Percentiles rank a stretch among this genome's conserved stretches.
Evolutionary conservation across 2,797 vertebrate species (phyloP).

Genomic region (Pipistrellus nathusii): DNA sequence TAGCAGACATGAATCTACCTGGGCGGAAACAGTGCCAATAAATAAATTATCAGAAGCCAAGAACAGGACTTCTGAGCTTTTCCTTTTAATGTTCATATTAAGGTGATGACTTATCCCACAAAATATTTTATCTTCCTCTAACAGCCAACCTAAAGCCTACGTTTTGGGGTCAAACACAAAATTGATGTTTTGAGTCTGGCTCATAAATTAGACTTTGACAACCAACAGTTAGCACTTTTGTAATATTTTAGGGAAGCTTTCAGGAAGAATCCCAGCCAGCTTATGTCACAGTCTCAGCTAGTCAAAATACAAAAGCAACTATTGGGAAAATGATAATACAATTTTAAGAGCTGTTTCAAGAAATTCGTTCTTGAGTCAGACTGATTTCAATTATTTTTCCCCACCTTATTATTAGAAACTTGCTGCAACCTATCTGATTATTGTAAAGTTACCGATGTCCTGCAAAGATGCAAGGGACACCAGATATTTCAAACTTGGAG

Average conservation of each 20-base stretch:
- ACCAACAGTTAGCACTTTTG: not conserved
- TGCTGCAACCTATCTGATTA: not conserved
- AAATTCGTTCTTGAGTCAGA: conserved; percentile 43
- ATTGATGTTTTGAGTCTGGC: not conserved
- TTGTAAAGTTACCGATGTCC: not conserved
- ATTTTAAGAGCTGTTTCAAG: conserved; percentile 43
- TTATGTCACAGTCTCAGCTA: not conserved
- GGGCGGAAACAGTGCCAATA: not conserved
- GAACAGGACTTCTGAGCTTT: not conserved
- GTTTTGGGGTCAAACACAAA: not conserved
- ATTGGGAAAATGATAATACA: not conserved
- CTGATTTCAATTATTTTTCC: conserved; percentile 49
- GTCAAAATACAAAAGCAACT: conserved; percentile 45
- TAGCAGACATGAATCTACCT: not conserved
- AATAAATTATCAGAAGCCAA: not conserved
- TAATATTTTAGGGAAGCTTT: not conserved
- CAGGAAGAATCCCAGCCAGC: conserved; percentile 1
- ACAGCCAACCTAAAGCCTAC: conserved; percentile 1
- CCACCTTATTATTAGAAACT: conserved; percentile 13
- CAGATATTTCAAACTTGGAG: not conserved
- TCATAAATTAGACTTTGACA: conserved; percentile 2
- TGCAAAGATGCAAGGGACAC: not conserved
- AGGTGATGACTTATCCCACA: not conserved
- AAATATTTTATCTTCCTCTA: not conserved
- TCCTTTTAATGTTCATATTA: not conserved